Evolutionary conservation across 2,888 invertebrate genomes (phyloP).

Genomic region (Platycheirus albimanus): DNA sequence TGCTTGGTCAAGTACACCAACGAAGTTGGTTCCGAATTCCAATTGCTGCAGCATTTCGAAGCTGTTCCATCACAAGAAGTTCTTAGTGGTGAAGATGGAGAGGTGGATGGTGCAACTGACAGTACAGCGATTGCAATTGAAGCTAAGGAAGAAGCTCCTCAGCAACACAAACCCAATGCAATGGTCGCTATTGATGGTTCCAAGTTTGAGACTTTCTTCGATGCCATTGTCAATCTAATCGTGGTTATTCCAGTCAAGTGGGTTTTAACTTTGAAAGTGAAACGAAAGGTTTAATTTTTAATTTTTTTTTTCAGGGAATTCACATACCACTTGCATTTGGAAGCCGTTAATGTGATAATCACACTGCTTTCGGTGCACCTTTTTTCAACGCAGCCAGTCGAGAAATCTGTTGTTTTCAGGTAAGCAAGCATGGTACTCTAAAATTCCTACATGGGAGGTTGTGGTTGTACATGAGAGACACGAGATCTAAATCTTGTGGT

Average conservation of each 20-base stretch:
- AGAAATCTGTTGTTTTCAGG: constrained; percentile 86
- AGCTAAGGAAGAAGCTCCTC: constrained; percentile 76
- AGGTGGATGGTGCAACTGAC: no score
- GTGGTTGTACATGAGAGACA: no score
- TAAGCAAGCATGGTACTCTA: no score
- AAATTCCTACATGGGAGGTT: no score
- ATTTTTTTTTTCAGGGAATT: constrained; percentile 85
- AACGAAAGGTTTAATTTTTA: background rate
- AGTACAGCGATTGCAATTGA: constrained; percentile 78
- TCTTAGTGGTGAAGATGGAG: constrained; percentile 75
- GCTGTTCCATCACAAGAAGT: constrained; percentile 82
- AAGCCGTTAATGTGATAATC: constrained; percentile 93
- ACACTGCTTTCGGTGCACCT: constrained; percentile 95
- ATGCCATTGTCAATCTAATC: constrained; percentile 82
- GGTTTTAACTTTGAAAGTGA: constrained; percentile 44
- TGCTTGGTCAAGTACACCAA: constrained; percentile 93
- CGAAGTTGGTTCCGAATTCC: constrained; percentile 94
- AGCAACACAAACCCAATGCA: constrained; percentile 63
- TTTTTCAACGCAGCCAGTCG: constrained; percentile 88
- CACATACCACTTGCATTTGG: constrained; percentile 93
- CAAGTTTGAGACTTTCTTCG: constrained; percentile 82
- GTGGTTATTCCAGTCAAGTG: constrained; percentile 82
- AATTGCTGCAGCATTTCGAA: constrained; percentile 92
- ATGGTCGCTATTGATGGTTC: constrained; percentile 80
- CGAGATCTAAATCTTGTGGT: no score